A percentile compares a stretch with the other conserved stretches of the same genome.
Conservation (phyloP, 1,140 invertebrate species). For the Ceratoteleas bidentatus region DNA sequence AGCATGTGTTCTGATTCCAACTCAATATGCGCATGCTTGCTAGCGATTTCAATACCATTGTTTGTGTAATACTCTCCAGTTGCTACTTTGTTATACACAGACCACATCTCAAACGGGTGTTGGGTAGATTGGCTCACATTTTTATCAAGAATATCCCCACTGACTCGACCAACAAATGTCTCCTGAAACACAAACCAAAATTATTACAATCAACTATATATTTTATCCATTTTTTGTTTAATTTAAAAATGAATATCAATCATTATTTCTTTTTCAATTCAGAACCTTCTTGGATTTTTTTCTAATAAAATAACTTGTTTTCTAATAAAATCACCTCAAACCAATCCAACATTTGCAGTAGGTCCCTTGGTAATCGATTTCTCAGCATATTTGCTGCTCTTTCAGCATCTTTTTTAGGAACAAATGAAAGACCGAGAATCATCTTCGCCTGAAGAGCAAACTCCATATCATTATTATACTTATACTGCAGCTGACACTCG, state of each 20-base stretch:
- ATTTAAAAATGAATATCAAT: no score
- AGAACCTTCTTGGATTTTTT: no score
- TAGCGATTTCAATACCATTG: constrained; percentile 3
- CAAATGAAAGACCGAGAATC: constrained; percentile 35
- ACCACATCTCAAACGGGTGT: constrained; percentile 39
- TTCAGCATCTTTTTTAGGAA: constrained; percentile 26
- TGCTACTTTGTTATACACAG: constrained; percentile 16
- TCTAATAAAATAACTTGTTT: no score
- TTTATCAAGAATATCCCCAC: not conserved
- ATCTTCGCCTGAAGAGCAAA: constrained; percentile 34
- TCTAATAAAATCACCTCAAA: constrained; percentile 37
- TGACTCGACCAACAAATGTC: constrained; percentile 12
- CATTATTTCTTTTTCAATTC: not conserved
- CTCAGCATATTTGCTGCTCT: constrained; percentile 7
- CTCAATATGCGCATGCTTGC: constrained; percentile 28
- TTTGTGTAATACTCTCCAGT: constrained; percentile 21
- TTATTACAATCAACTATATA: not conserved
- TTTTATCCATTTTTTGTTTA: no score
- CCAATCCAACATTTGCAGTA: constrained; percentile 25
- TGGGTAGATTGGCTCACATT: not conserved
- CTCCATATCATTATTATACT: constrained; percentile 24
- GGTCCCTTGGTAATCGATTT: constrained; percentile 18
- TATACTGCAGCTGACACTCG: constrained; percentile 10
- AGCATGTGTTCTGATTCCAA: constrained; percentile 22
- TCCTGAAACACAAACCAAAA: constrained; percentile 15